These are phyloP conservation scores for Micrastur ruficollis DNA, from an alignment of 2,797 vertebrate species.

Conservation along the genomic window DNA sequence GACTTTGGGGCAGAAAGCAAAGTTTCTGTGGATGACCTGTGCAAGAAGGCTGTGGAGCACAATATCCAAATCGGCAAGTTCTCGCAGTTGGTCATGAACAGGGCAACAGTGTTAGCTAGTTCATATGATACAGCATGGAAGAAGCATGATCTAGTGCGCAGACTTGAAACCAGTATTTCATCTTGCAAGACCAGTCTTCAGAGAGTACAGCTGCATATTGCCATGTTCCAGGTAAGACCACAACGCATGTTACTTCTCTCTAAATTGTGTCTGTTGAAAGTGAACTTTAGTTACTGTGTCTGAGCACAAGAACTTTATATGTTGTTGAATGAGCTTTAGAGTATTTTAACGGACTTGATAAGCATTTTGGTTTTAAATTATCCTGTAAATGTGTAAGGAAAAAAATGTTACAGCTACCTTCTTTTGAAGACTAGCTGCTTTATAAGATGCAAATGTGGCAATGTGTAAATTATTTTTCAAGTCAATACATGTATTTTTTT, in stretches of 20 bases:
- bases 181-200: constrained; percentile 93
- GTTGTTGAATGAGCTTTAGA: neutral
- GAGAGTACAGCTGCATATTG: constrained; percentile 91
- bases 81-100: constrained; percentile 91
- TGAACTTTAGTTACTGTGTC: neutral
- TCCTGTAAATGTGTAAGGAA: neutral
- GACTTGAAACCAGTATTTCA: constrained; percentile 89
- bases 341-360: neutral
- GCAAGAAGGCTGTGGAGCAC: constrained; percentile 94
- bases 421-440: neutral
- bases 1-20: constrained; percentile 96
- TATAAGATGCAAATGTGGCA: neutral
- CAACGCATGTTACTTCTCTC: rapidly evolving
- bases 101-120: constrained; percentile 91
- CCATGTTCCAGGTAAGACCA: constrained; percentile 94
- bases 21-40: constrained; percentile 94
- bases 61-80: constrained; percentile 87
- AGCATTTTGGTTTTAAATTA: neutral
- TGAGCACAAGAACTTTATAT: rapidly evolving
- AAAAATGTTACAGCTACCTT: neutral
- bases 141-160: constrained; percentile 91
- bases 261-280: neutral
- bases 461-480: rapidly evolving
- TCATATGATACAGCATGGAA: constrained; percentile 97
- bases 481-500: neutral